A percentile compares a stretch with the other conserved stretches of the same genome.
These are phyloP conservation scores for Drosophila sordidula DNA, from an alignment of 2,888 invertebrate genomes.

Conservation along the genomic window DNA sequence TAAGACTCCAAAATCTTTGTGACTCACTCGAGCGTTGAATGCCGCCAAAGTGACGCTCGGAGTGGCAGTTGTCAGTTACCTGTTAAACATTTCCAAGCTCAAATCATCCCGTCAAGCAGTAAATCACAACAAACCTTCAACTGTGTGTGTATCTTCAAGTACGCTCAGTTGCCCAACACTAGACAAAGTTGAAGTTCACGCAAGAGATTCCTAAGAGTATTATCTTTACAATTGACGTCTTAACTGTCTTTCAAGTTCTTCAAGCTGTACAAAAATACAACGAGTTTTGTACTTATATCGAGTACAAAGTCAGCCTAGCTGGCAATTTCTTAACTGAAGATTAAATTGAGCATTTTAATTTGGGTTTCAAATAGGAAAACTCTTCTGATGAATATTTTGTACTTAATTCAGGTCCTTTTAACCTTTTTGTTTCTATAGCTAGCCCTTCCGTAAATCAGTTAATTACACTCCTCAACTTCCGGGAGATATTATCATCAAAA, in stretches of 20 bases:
- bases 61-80: conserved; percentile 21
- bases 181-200: conserved; percentile 3
- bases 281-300: background rate
- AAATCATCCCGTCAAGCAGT: conserved; percentile 25
- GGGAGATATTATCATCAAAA: too few relatives aligned
- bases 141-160: background rate
- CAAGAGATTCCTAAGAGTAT: background rate
- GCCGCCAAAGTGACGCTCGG: conserved; percentile 43
- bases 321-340: too few relatives aligned
- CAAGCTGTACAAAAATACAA: background rate
- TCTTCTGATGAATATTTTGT: too few relatives aligned
- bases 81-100: conserved; percentile 15
- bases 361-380: too few relatives aligned
- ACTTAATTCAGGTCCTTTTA: too few relatives aligned
- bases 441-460: too few relatives aligned
- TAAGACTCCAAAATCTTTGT: conserved; percentile 48
- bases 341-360: too few relatives aligned
- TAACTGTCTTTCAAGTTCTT: background rate
- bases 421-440: too few relatives aligned
- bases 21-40: conserved; percentile 62
- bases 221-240: background rate
- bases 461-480: too few relatives aligned
- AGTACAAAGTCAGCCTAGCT: background rate
- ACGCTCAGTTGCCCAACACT: conserved; percentile 3
- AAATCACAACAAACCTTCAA: conserved; percentile 23